phyloP scores from a whole-genome alignment of 2,888 invertebrate genomes.

The Coronaproctus castanopsis region DNA sequence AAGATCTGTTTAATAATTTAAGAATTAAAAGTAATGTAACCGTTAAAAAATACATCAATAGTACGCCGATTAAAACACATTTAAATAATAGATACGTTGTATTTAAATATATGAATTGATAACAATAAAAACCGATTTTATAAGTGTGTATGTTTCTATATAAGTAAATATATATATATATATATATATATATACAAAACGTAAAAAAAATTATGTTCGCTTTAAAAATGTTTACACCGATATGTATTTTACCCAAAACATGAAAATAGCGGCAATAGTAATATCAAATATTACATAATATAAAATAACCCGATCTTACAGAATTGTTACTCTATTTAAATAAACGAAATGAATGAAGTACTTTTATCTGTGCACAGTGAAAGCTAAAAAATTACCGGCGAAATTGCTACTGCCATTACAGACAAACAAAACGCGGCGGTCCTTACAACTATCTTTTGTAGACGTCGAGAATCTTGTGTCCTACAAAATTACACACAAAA shows the following conservation, averaged over 20 bases:
- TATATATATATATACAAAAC: too few relatives aligned
- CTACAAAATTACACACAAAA: not conserved
- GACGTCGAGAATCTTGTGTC: not conserved
- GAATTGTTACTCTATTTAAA: not conserved
- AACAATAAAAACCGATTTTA: too few relatives aligned
- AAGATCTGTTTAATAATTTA: not conserved
- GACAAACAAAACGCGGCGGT: not conserved
- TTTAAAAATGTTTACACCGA: not conserved
- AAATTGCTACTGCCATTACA: not conserved
- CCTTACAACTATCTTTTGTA: not conserved
- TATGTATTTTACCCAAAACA: too few relatives aligned
- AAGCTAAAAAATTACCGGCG: not conserved
- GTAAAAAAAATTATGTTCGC: not conserved
- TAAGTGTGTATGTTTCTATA: too few relatives aligned
- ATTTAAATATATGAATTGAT: too few relatives aligned
- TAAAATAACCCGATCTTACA: too few relatives aligned
- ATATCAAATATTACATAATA: too few relatives aligned
- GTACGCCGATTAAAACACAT: not conserved
- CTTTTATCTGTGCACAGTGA: not conserved
- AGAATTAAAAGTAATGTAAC: not conserved
- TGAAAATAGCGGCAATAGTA: too few relatives aligned
- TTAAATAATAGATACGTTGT: not conserved
- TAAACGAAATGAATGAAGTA: not conserved
- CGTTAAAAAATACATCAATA: not conserved
- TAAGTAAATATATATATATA: too few relatives aligned